phyloP scores from a whole-genome alignment of 2,113 vertebrate species.

The Channa maculata region DNA sequence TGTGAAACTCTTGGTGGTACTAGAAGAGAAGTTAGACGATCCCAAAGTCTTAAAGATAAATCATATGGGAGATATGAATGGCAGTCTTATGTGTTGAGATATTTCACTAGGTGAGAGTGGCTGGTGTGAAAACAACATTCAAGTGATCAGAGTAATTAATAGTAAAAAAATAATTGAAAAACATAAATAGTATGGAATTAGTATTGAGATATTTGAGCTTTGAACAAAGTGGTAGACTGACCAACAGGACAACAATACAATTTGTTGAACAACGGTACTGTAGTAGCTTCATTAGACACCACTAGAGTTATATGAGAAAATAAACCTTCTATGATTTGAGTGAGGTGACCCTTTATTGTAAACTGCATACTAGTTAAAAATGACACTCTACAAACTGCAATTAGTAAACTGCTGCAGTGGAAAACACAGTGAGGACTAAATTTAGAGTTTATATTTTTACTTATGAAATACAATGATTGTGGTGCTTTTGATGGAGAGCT shows the following conservation, averaged over 20 bases:
- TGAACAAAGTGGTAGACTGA: not conserved
- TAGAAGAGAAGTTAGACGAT: too few relatives aligned
- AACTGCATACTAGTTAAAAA: constrained; percentile 18
- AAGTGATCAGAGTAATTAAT: too few relatives aligned
- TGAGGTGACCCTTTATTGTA: constrained; percentile 15
- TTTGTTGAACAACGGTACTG: not conserved
- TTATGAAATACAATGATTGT: constrained; percentile 22
- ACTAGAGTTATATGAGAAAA: not conserved
- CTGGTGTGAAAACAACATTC: too few relatives aligned
- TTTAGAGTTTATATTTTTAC: constrained; percentile 14
- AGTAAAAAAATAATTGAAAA: too few relatives aligned
- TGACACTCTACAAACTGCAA: constrained; percentile 3
- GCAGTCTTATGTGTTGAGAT: too few relatives aligned
- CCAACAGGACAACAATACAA: not conserved
- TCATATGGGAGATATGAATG: too few relatives aligned
- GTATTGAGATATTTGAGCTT: too few relatives aligned
- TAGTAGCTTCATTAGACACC: not conserved
- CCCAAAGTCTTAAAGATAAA: too few relatives aligned
- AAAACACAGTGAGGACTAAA: constrained; percentile 6
- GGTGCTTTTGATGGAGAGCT: constrained; percentile 35
- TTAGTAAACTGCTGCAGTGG: constrained; percentile 26
- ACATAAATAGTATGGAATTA: too few relatives aligned
- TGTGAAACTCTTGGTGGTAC: too few relatives aligned
- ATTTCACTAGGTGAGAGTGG: too few relatives aligned
- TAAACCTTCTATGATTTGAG: not conserved